These are phyloP conservation scores for Gallinago stenura DNA, from an alignment of 2,797 vertebrate species.

Conservation along the genomic window DNA sequence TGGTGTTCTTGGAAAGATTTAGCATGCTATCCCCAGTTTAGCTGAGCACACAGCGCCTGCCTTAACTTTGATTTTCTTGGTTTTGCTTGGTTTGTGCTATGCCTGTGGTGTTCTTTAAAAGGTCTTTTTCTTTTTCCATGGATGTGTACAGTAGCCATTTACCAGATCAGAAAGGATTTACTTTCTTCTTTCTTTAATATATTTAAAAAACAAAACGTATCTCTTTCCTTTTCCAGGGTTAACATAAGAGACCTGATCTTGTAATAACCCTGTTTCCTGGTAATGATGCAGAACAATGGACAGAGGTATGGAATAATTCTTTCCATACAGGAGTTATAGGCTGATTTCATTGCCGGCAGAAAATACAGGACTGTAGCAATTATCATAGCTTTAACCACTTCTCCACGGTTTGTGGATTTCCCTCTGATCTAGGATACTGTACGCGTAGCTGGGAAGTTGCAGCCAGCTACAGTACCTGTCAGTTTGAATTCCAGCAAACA, in stretches of 20 bases:
- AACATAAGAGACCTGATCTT: not conserved
- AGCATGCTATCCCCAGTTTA: not conserved
- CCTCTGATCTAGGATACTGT: constrained; percentile 16
- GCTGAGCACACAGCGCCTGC: not conserved
- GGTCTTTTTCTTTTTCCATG: not conserved
- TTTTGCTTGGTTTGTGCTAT: not conserved
- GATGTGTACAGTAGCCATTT: not conserved
- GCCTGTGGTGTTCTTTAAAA: not conserved
- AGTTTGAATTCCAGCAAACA: constrained; percentile 26
- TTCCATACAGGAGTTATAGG: constrained; percentile 51
- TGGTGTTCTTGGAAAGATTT: not conserved
- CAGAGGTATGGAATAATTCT: constrained; percentile 36
- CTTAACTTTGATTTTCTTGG: not conserved
- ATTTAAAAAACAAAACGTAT: not conserved
- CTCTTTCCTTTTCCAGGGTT: not conserved
- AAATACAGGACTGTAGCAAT: constrained; percentile 36
- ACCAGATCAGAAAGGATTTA: not conserved
- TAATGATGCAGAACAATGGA: constrained; percentile 32
- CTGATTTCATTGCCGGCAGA: constrained; percentile 29
- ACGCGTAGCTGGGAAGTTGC: not conserved
- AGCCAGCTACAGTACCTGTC: not conserved
- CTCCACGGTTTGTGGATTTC: constrained; percentile 29
- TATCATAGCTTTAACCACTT: constrained; percentile 46
- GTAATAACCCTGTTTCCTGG: constrained; percentile 41
- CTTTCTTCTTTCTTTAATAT: not conserved